Base-by-base conservation (phyloP, 1,140 invertebrate species). In the Apocrypta bakeri region DNA sequence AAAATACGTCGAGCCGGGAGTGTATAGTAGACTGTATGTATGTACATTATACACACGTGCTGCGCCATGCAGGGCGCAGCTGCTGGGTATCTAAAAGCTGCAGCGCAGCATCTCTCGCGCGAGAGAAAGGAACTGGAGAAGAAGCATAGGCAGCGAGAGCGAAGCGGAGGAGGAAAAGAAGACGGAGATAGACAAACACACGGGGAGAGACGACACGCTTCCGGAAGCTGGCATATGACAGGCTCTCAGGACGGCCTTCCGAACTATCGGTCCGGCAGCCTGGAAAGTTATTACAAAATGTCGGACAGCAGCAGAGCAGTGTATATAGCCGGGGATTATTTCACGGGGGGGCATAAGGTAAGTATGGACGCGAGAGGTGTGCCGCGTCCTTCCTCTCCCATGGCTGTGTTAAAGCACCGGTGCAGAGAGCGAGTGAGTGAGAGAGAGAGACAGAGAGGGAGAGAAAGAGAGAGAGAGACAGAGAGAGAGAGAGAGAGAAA, bases 51-150 rank as follows among this genome's bases (percentile, higher is more conserved):
- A 77, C 64, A 79, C 76, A 79, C 76, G 76, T 79, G 76, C 64
- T 79, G 48, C 25, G 40, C 68, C 64, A 69, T 79, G 76, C 56
- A 79, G 76, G 64, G 64, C 40, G 64, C 76, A 79, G 64, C 76
- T 79, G 76, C 64, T 66, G 48, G 2, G 33, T 37, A 9, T 17
- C 48, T 21, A 56, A 56, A 56, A 56, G 48, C 48, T 56, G 48
- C 48, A 56, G 48, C 48, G 48, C 48, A 56, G 48, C 48, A 56
- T 14, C 42, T 14, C 56, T 3, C n/a, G 12, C 6, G 56, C 14
- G 56, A 63, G 14, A 14, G n/a, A 63, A 12, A 63, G 14, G 33
- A 21, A 17, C 17, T 7, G 48, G n/a, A 56, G 48, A 56, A 56
- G 48, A 21, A 56, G 48, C 17, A n/a, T 66, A 29, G 9, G 64